Percentiles rank a stretch among this genome's conserved stretches.
These are phyloP conservation scores for Myiotriccus ornatus DNA, from an alignment of 2,797 vertebrate species.

Conservation along the genomic window DNA sequence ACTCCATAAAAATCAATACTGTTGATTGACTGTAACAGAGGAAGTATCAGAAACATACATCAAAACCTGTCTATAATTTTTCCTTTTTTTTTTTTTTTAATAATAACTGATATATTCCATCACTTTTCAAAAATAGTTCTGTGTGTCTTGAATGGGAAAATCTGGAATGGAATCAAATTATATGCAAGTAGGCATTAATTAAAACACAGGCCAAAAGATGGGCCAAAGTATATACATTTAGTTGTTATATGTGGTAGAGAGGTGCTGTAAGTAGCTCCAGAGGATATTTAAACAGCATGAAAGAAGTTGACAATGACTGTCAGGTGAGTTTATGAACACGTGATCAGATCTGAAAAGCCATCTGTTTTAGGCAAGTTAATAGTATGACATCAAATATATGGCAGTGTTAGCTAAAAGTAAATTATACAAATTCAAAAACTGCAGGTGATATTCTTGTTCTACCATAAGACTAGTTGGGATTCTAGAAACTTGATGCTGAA, in stretches of 20 bases:
- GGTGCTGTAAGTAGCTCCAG: neutral
- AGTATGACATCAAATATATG: neutral
- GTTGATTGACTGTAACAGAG: neutral
- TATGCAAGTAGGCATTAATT: neutral
- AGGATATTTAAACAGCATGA: neutral
- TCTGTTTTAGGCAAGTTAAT: neutral
- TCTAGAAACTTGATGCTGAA: neutral
- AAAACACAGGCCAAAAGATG: neutral
- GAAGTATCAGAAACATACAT: neutral
- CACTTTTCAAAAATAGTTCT: neutral
- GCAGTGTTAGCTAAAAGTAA: neutral
- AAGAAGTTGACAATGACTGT: neutral
- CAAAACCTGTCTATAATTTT: neutral
- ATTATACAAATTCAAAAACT: neutral
- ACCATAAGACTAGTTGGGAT: neutral
- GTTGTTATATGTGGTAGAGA: neutral
- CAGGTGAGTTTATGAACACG: neutral
- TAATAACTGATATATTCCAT: neutral
- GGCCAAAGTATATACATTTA: neutral
- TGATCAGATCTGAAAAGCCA: neutral
- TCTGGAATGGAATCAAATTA: neutral
- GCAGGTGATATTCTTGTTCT: neutral
- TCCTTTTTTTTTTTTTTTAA: neutral
- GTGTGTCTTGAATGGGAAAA: neutral
- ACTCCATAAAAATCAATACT: conserved; percentile 8